These are phyloP conservation scores for Thecocarcelia acutangulata DNA, from an alignment of 2,888 invertebrate genomes.

Conservation along the genomic window DNA sequence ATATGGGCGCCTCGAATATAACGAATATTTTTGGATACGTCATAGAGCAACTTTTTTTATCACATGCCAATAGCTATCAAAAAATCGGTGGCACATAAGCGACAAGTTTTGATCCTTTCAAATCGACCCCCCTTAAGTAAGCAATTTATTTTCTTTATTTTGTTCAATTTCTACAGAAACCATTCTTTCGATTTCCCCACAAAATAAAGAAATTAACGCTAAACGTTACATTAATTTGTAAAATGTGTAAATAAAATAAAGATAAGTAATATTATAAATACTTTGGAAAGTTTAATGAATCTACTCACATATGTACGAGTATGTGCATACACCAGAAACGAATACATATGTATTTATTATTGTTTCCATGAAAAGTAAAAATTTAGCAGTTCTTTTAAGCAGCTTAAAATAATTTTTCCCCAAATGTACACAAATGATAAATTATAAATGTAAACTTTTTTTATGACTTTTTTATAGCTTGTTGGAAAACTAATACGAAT, in stretches of 20 bases:
- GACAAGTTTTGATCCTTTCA: too few species aligned
- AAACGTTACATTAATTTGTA: slow-evolving; percentile 18
- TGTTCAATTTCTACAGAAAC: background rate
- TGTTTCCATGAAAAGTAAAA: background rate
- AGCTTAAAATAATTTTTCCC: slow-evolving; percentile 49
- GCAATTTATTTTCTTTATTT: background rate
- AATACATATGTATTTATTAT: too few species aligned
- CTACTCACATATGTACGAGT: background rate
- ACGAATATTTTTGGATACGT: too few species aligned
- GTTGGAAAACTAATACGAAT: background rate
- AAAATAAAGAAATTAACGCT: slow-evolving; percentile 17
- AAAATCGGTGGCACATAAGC: too few species aligned
- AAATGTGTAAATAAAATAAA: background rate
- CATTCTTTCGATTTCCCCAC: background rate
- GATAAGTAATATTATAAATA: slow-evolving; percentile 4
- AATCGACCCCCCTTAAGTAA: too few species aligned
- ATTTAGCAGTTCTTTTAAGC: slow-evolving; percentile 32
- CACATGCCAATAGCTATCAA: too few species aligned
- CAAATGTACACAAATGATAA: slow-evolving; percentile 47
- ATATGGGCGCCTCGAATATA: too few species aligned
- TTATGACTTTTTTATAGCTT: slow-evolving; percentile 44
- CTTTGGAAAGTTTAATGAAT: background rate
- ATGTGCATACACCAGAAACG: too few species aligned
- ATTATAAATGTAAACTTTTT: slow-evolving; percentile 56
- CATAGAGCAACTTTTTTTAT: too few species aligned